Base-by-base conservation (phyloP, 2,888 invertebrate genomes). In the Hecatera dysodea region DNA sequence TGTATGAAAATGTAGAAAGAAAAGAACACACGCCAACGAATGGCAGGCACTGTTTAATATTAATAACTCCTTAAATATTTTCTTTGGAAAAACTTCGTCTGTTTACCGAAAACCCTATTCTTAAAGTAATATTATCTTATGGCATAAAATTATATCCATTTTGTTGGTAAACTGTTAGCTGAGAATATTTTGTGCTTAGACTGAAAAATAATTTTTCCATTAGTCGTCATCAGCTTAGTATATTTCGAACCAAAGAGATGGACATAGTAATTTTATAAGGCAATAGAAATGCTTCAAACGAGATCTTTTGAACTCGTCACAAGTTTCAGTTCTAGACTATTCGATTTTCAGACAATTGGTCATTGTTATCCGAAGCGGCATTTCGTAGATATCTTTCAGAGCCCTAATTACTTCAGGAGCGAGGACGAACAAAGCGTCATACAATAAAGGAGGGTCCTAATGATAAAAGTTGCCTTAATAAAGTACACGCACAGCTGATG, bases 391-490 rank as follows among this genome's bases (percentile, higher is more conserved):
- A 71, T 72, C 78, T 72, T 62, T 42, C 64, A 71, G 72, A 42
- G 53, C 22, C 50, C 46, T 79, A 59, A 79, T 81, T 81, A 77
- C 56, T 67, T 62, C 64, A 63, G 70, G 44, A 76, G 72, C 60
- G 63, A 48, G 52, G 50, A 56, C 15, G 71, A 61, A 71, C 64
- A 57, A 67, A 78, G 72, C 65, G 42, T 48, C 74, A 66, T 52
- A 66, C 70, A 66, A 78, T 70, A 79, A 78, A 68, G 68, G 66
- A 80, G 24, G 67, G 36, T 24, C 62, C 63, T 75, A 66, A 80
- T 78, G 66, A 78, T 78, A 78, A 78, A 80, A 78, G 74, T 80
- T 80, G 48, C 65, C 65, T 62, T 55, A 50, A 68, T 75, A 65
- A 65, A 76, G 53, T 39, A 19, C 56, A 27, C n/a, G 3, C 19